Percentiles rank a stretch among this genome's conserved stretches.
These are phyloP conservation scores for Abrostola triplasia DNA, from an alignment of 2,888 invertebrate species.

Conservation along the genomic window DNA sequence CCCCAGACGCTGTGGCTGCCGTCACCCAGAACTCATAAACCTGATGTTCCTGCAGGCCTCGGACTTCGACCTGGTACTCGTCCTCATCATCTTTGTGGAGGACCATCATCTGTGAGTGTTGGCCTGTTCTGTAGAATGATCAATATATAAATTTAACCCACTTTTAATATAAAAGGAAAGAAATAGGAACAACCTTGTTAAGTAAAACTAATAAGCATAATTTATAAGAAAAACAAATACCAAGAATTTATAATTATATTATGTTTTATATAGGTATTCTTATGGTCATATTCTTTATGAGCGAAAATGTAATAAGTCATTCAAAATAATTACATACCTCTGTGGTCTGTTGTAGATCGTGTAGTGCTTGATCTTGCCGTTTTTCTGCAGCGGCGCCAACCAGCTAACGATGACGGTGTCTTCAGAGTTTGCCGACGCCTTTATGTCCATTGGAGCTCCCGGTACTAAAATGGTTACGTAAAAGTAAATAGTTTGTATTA, in stretches of 20 bases:
- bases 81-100: constrained; percentile 67
- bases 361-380: constrained; percentile 94
- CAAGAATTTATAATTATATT: no score
- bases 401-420: constrained; percentile 95
- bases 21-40: constrained; percentile 96
- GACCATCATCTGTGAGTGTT: constrained; percentile 76
- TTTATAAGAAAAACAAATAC: no score
- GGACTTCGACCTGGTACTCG: constrained; percentile 88
- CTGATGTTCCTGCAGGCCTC: constrained; percentile 91
- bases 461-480: constrained; percentile 89
- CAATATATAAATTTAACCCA: no score
- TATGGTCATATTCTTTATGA: neutral
- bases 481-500: neutral
- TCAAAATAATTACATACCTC: constrained; percentile 61
- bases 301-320: neutral
- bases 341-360: constrained; percentile 92
- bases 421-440: constrained; percentile 93
- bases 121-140: constrained; percentile 71
- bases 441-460: constrained; percentile 94
- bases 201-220: no score
- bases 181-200: neutral
- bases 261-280: no score
- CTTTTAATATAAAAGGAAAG: no score
- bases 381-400: constrained; percentile 93
- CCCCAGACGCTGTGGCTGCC: constrained; percentile 91